Evolutionary conservation across 1,140 invertebrate species (phyloP), one percentile per base, ranked within the genome.

Genomic region (Philopotamus ludificatus): DNA sequence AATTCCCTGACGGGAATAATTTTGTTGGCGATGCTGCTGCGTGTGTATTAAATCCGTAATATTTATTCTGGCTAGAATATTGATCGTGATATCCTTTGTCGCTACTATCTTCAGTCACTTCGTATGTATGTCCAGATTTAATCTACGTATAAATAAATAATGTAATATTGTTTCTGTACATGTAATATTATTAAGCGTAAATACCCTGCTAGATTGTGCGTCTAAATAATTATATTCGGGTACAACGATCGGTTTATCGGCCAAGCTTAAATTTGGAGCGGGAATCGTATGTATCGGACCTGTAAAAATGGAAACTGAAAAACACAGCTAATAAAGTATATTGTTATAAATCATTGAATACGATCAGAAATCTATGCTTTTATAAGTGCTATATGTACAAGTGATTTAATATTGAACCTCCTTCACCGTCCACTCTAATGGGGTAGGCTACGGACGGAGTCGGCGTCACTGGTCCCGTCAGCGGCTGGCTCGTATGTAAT

Each of bases 271-370:
- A 77, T 92, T 91, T 7, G 90, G 90, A 7, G 90, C 90, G 72
- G 89, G 89, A 62, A 92, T 91, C 1, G 89, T 91, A 74, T 91
- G 89, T 73, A 91, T 91, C 1, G 89, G 89, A 72, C 87, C 89
- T 81, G 73, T 65, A 62, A 70, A 9, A 60, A 18, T 39, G 3
- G 34, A 54, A 26, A 15, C 3, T 21, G 50, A n/a, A 49, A 49
- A 20, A 12, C 23, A 23, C 23, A 7, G 23, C 21, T 9, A 26
- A 20, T 4, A 53, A 9, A 20, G 4, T 23, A 26, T 8, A 53
- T 8, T 47, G n/a, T 23, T 53, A 23, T 20, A 3, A 53, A 9
- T 20, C 23, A 45, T 59, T 18, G 4, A 4, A 15, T 15, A 15
- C 16, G n/a, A 8, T 15, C 4, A 7, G 16, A 20, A 15, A 20